Conservation (phyloP, 1,140 invertebrate species). For the Leptinotarsa lineolata region DNA sequence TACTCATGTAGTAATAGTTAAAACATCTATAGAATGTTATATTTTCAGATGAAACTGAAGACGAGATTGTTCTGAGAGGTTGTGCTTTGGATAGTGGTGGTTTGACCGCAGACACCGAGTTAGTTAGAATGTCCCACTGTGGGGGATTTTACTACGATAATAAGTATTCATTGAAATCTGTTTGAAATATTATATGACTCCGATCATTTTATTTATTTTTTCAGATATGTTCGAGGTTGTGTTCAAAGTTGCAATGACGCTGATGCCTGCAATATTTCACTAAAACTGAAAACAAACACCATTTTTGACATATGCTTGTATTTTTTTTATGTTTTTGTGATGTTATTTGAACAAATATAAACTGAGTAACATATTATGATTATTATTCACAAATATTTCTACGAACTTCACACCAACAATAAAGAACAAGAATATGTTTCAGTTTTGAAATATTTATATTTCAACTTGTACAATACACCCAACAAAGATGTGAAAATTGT, state of each 20-base stretch:
- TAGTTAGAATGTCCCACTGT: slow-evolving; percentile 92
- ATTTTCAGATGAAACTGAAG: slow-evolving; percentile 73
- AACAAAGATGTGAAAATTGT: too few species aligned
- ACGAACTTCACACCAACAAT: too few species aligned
- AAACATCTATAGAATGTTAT: slow-evolving; percentile 1
- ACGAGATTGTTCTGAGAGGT: slow-evolving; percentile 78
- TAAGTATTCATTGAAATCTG: slow-evolving; percentile 63
- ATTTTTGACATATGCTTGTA: not conserved
- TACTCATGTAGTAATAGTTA: not conserved
- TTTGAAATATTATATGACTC: not conserved
- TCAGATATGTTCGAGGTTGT: slow-evolving; percentile 83
- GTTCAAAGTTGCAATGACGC: slow-evolving; percentile 86
- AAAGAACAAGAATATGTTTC: too few species aligned
- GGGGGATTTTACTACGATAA: slow-evolving; percentile 87
- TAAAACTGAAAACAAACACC: slow-evolving; percentile 3
- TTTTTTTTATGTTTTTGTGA: not conserved
- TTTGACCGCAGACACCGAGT: slow-evolving; percentile 89
- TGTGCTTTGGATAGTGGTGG: slow-evolving; percentile 93
- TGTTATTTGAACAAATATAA: not conserved
- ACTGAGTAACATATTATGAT: not conserved
- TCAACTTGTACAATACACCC: too few species aligned
- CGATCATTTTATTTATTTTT: slow-evolving; percentile 42
- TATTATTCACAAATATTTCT: too few species aligned
- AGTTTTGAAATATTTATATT: too few species aligned
- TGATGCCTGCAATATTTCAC: slow-evolving; percentile 74